A percentile compares a stretch with the other conserved stretches of the same genome.
These are phyloP conservation scores for Diachasma alloeum DNA, from an alignment of 1,140 invertebrate genomes.

Conservation along the genomic window DNA sequence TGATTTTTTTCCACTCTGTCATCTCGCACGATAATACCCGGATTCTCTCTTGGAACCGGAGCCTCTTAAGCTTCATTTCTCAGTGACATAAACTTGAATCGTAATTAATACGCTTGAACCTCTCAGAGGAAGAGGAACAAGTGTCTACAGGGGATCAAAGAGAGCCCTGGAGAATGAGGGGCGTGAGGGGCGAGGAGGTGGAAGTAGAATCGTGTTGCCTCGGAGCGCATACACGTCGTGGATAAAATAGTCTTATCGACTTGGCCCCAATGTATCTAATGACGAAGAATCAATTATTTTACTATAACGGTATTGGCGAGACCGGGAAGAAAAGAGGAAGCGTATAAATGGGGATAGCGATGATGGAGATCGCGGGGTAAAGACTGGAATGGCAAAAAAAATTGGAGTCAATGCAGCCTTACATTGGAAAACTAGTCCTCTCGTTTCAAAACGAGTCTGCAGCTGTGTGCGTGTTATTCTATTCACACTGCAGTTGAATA, in stretches of 20 bases:
- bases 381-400: background rate
- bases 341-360: constrained; percentile 15
- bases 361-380: background rate
- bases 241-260: constrained; percentile 17
- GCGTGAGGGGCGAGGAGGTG: background rate
- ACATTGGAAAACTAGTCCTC: background rate
- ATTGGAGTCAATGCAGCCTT: background rate
- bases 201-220: background rate
- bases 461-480: constrained; percentile 20
- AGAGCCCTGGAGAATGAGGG: background rate
- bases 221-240: constrained; percentile 5
- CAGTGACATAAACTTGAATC: background rate
- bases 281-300: constrained; percentile 32
- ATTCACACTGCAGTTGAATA: constrained; percentile 37
- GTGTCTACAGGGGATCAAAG: constrained; percentile 5
- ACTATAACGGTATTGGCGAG: constrained; percentile 20
- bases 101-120: background rate
- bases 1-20: too few relatives aligned
- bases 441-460: constrained; percentile 25
- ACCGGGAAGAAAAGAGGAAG: constrained; percentile 6
- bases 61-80: background rate
- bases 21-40: too few relatives aligned
- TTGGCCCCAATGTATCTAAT: constrained; percentile 25
- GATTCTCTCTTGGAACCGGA: background rate
- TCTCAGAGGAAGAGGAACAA: background rate